phyloP scores from a whole-genome alignment of 2,888 invertebrate species.

The Digitonthophagus gazella region DNA sequence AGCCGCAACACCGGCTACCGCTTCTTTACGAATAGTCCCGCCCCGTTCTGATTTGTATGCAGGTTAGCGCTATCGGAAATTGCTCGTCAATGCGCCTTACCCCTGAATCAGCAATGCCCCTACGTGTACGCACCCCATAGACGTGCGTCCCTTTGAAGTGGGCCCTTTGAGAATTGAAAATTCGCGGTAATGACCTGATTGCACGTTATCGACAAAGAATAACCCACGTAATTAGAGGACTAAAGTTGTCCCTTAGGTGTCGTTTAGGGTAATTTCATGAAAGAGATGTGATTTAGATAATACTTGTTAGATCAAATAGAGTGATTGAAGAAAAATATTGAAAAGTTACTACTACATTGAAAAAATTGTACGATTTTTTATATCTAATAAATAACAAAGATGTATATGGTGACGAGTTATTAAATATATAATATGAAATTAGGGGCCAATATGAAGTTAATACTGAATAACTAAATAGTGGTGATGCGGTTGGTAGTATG shows the following conservation, averaged over 20 bases:
- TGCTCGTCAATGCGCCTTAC: slow-evolving; percentile 7
- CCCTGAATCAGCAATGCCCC: slow-evolving; percentile 11
- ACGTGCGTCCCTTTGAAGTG: slow-evolving; percentile 24
- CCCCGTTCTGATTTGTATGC: slow-evolving; percentile 3
- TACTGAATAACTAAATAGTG: slow-evolving; percentile 5
- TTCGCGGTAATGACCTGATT: slow-evolving; percentile 29
- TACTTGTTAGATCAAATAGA: too few species aligned
- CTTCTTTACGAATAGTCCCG: neutral
- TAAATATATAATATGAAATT: too few species aligned
- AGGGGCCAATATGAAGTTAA: slow-evolving; percentile 5
- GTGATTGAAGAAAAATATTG: too few species aligned
- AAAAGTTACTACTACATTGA: too few species aligned
- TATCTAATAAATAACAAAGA: too few species aligned
- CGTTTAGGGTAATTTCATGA: slow-evolving; percentile 19
- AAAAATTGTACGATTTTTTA: too few species aligned
- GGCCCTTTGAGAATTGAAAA: slow-evolving; percentile 4
- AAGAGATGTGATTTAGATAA: neutral
- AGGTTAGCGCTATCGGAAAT: neutral
- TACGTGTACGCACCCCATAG: neutral
- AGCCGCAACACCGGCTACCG: neutral
- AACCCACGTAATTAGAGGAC: slow-evolving; percentile 27
- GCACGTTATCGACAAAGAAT: slow-evolving; percentile 28
- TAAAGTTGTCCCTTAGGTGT: slow-evolving; percentile 21
- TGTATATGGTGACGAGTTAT: too few species aligned
- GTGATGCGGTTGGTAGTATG: slow-evolving; percentile 2